Evolutionary conservation across 1,140 invertebrate genomes (phyloP).

Genomic region (Melanaphis sacchari): DNA sequence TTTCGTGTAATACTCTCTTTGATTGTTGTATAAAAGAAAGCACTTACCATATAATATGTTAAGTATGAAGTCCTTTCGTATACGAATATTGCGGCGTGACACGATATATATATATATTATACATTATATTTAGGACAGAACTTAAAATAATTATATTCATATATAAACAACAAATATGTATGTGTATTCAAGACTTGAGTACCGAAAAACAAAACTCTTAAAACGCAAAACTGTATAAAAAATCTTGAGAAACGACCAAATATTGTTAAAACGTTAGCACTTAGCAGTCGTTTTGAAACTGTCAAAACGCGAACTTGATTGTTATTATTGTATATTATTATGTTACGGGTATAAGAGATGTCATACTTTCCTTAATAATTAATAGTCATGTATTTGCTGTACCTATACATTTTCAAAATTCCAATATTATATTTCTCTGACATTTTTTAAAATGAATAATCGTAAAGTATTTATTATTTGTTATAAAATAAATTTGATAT

Average conservation of each 20-base stretch:
- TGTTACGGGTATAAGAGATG: neutral
- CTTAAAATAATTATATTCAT: neutral
- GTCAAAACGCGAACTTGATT: neutral
- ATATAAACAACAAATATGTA: neutral
- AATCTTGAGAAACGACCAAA: neutral
- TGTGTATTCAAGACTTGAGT: neutral
- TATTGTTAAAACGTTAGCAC: neutral
- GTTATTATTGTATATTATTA: neutral
- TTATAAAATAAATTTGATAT: neutral
- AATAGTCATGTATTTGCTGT: too few species aligned
- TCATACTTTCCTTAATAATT: neutral
- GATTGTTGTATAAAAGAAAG: slow-evolving; percentile 35
- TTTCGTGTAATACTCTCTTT: neutral
- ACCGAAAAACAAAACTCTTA: neutral
- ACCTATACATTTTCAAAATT: neutral
- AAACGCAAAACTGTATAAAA: neutral
- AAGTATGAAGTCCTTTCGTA: neutral
- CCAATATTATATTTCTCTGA: too few species aligned
- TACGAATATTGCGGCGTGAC: neutral
- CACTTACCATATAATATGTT: slow-evolving; percentile 5
- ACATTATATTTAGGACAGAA: neutral
- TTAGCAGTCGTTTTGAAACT: neutral
- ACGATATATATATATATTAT: neutral
- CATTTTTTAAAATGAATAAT: neutral
- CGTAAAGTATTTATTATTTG: neutral